Evolutionary conservation across 2,888 invertebrate genomes (phyloP), one percentile per base, ranked within the genome.

Genomic region (Eledone cirrhosa): DNA sequence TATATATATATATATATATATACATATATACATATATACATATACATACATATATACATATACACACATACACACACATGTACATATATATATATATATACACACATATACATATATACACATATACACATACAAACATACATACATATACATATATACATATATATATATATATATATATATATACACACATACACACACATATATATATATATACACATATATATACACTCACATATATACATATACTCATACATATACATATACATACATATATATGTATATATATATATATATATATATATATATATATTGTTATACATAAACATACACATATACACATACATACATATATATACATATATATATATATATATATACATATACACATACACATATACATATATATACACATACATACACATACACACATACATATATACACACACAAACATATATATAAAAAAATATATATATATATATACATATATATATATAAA

Each of bases 1-100:
- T 53, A 53, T 53, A 53, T 53, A 53, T 53, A 53, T 53, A 53
- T 53, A 53, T 53, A 16, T 53, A 53, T 53, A 53, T 53, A 53
- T 53, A 53, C 22, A 53, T 53, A 53, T 53, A 53, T 53, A 53
- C 22, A 16, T 53, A 53, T 53, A 53, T 53, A 53, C 22, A 53
- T 53, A 53, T 53, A 53, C 22, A 16, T 53, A 53, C 22, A 53
- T 53, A 53, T 53, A 53, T 53, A 53, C 22, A 53, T 53, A 53
- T 53, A 53, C 22, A 16, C 22, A 53, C 22, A 53, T 53, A 53
- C 22, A 53, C 22, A 53, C 22, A 53, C 22, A 53, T 53, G 13
- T 53, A 53, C 22, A 53, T 53, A 53, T 53, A 53, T 53, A 53
- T 53, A 53, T 53, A 53, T 53, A 16, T 53, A 53, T 53, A 53